Conservation (phyloP, 1,140 invertebrate genomes). For the Monomorium pharaonis region DNA sequence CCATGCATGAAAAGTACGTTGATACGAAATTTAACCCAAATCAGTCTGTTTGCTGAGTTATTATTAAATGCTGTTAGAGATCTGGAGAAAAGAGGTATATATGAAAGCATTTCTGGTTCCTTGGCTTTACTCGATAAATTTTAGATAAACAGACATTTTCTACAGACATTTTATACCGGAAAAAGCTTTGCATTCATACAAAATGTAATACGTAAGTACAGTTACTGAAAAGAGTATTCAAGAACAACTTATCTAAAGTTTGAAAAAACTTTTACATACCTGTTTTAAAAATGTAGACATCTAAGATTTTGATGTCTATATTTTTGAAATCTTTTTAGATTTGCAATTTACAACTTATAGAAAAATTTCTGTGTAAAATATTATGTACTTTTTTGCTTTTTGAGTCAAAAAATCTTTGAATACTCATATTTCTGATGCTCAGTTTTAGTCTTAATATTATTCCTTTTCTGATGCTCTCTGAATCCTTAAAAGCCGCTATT, state of each 20-base stretch:
- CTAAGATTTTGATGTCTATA: neutral
- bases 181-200: neutral
- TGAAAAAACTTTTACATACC: neutral
- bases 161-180: neutral
- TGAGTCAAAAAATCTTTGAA: neutral
- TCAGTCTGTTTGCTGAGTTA: conserved; percentile 11
- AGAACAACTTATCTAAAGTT: neutral
- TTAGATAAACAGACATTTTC: neutral
- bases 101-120: neutral
- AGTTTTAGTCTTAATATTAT: conserved; percentile 13
- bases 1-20: conserved; percentile 31
- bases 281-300: neutral
- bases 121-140: neutral
- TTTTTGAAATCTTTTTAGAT: neutral
- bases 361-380: neutral
- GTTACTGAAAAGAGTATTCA: neutral
- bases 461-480: conserved; percentile 5
- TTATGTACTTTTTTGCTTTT: neutral
- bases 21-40: conserved; percentile 38
- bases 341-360: neutral
- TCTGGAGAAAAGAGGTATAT: neutral
- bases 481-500: neutral
- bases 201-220: neutral
- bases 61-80: neutral
- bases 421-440: neutral